These are phyloP conservation scores for Stenchaetothrips biformis DNA, from an alignment of 2,888 invertebrate species.

Conservation along the genomic window DNA sequence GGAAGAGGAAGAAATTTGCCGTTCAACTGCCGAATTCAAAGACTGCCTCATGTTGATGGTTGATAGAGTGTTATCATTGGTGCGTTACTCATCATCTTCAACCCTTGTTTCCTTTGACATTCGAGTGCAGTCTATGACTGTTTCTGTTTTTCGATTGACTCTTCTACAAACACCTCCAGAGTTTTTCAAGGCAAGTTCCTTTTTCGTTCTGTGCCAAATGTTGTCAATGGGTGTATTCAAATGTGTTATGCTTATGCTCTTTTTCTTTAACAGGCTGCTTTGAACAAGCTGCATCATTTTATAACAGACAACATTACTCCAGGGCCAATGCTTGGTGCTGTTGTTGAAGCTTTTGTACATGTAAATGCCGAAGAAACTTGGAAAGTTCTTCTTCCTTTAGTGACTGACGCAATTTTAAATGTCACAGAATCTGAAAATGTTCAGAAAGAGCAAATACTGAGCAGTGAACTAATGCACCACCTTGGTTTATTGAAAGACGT, in stretches of 20 bases:
- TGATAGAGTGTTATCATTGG: constrained; percentile 66
- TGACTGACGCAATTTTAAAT: constrained; percentile 61
- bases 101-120: background rate
- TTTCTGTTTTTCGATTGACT: background rate
- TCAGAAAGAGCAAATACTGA: constrained; percentile 67
- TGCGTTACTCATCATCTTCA: constrained; percentile 48
- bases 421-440: constrained; percentile 62
- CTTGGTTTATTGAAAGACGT: constrained; percentile 68
- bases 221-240: constrained; percentile 31
- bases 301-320: constrained; percentile 45
- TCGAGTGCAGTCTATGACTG: background rate
- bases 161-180: constrained; percentile 1
- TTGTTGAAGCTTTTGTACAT: constrained; percentile 51
- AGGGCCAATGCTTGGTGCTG: background rate
- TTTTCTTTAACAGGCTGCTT: constrained; percentile 52
- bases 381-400: constrained; percentile 65
- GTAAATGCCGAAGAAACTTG: constrained; percentile 66
- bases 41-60: constrained; percentile 83
- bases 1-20: constrained; percentile 69
- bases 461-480: constrained; percentile 72
- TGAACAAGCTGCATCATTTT: constrained; percentile 71
- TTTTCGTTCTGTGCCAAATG: background rate
- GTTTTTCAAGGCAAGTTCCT: background rate
- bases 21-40: constrained; percentile 79
- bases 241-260: constrained; percentile 30